Evolutionary conservation across 1,140 invertebrate genomes (phyloP).

Genomic region (Trichogramma pretiosum): DNA sequence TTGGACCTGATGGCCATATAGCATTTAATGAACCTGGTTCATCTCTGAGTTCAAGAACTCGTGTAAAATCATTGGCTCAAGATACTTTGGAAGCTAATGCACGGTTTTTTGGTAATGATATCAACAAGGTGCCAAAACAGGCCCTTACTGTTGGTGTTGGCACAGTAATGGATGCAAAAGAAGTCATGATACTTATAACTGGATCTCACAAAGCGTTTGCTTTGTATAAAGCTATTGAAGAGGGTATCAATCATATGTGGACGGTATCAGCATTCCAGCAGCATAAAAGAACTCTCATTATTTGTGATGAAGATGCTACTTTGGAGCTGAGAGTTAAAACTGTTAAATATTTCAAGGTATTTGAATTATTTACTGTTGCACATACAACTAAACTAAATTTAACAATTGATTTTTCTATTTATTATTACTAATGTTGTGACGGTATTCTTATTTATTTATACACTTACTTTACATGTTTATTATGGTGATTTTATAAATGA

Average conservation of each 20-base stretch:
- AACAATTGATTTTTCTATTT: too few relatives aligned
- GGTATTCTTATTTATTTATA: constrained; percentile 5
- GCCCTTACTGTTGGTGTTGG: constrained; percentile 97
- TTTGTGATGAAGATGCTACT: constrained; percentile 98
- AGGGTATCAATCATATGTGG: constrained; percentile 99
- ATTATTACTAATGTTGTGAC: too few relatives aligned
- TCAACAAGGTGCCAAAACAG: constrained; percentile 82
- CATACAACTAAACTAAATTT: neutral
- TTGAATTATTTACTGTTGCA: constrained; percentile 10
- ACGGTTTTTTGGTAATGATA: constrained; percentile 92
- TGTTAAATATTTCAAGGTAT: constrained; percentile 98
- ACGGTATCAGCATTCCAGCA: constrained; percentile 98
- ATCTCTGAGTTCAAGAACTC: constrained; percentile 84
- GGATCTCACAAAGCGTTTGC: constrained; percentile 96
- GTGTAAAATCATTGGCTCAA: constrained; percentile 91
- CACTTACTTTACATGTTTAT: constrained; percentile 11
- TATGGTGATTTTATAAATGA: constrained; percentile 3
- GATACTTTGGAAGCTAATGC: constrained; percentile 97
- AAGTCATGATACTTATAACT: constrained; percentile 97
- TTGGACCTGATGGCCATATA: constrained; percentile 98
- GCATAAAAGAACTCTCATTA: constrained; percentile 81
- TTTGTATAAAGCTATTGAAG: constrained; percentile 90
- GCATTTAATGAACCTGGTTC: constrained; percentile 98
- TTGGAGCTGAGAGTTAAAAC: constrained; percentile 95
- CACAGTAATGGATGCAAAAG: constrained; percentile 97